Evolutionary conservation across 2,888 invertebrate genomes (phyloP).

Genomic region (Thereva nobilitata): DNA sequence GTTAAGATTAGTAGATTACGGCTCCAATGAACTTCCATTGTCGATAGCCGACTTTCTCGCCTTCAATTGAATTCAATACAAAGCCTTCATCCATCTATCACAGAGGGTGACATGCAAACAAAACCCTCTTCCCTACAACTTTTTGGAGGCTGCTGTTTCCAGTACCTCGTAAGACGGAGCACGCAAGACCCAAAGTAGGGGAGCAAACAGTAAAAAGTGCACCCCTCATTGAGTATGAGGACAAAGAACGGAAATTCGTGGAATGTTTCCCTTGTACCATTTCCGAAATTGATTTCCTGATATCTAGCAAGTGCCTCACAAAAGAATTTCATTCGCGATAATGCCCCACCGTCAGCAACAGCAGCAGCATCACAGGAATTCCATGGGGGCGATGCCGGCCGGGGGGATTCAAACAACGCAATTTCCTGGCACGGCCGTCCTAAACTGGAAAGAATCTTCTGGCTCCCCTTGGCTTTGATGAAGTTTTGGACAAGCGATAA

Average conservation of each 20-base stretch:
- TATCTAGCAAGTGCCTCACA: constrained; percentile 29
- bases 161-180: background rate
- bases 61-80: constrained; percentile 20
- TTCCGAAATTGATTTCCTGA: constrained; percentile 33
- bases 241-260: constrained; percentile 31
- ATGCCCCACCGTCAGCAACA: constrained; percentile 9
- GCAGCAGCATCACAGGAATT: constrained; percentile 14
- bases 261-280: constrained; percentile 32
- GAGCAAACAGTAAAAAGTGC: constrained; percentile 2
- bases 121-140: constrained; percentile 9
- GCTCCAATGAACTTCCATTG: constrained; percentile 10
- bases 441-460: background rate
- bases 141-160: background rate
- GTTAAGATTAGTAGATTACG: constrained; percentile 30
- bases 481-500: constrained; percentile 16
- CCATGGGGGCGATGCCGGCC: background rate
- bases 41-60: constrained; percentile 4
- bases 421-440: constrained; percentile 8
- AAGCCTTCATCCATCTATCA: constrained; percentile 23
- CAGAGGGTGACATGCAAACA: constrained; percentile 24
- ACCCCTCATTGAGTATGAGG: background rate
- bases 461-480: background rate
- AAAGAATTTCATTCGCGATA: constrained; percentile 33
- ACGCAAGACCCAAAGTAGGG: background rate
- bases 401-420: background rate